phyloP scores from a whole-genome alignment of 2,888 invertebrate genomes.

The Drosophila diplacantha region DNA sequence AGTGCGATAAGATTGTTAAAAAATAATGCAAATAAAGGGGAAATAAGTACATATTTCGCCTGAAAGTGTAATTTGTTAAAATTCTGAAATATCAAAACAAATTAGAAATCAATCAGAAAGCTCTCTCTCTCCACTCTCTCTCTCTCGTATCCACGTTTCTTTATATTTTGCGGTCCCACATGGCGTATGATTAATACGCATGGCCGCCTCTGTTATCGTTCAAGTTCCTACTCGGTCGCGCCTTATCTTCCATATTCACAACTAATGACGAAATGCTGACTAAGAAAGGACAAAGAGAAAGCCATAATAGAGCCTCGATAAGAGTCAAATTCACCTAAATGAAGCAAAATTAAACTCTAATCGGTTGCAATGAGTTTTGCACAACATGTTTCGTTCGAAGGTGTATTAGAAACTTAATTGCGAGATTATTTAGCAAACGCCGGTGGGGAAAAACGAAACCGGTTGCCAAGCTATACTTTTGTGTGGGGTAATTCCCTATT shows the following conservation, averaged over 20 bases:
- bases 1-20: conserved; percentile 47
- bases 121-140: too few relatives aligned
- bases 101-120: conserved; percentile 29
- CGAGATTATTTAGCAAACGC: conserved; percentile 41
- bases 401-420: conserved; percentile 14
- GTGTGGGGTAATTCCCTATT: conserved; percentile 24
- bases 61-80: conserved; percentile 44
- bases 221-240: background rate
- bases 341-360: conserved; percentile 4
- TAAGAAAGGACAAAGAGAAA: conserved; percentile 16
- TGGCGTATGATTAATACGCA: conserved; percentile 38
- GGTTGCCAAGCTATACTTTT: conserved; percentile 6
- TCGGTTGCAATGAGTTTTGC: conserved; percentile 2
- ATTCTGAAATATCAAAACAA: conserved; percentile 28
- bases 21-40: background rate
- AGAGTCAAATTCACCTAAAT: background rate
- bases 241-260: conserved; percentile 13
- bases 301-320: background rate
- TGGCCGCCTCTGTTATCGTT: conserved; percentile 22
- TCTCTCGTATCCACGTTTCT: background rate
- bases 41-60: conserved; percentile 28
- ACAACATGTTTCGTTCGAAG: conserved; percentile 50
- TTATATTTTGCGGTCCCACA: conserved; percentile 3
- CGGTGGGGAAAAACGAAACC: conserved; percentile 22
- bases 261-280: conserved; percentile 25